Conservation (phyloP, 2,797 vertebrate genomes). For the Cyprinodon diabolis region DNA sequence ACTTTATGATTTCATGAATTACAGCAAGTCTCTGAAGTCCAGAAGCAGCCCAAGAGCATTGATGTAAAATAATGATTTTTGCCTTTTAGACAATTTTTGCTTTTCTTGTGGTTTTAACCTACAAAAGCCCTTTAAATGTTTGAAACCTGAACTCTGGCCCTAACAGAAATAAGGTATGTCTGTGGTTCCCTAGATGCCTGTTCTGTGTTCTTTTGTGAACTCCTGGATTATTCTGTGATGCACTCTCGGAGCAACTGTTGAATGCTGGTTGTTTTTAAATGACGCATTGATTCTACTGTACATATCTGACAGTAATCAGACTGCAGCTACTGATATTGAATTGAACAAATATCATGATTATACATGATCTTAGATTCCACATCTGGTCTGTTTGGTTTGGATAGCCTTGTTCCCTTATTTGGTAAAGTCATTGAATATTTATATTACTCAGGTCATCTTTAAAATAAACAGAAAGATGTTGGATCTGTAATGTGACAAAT, state of each 20-base stretch:
- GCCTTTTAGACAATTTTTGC: no score
- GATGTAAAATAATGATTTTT: no score
- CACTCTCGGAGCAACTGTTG: background rate
- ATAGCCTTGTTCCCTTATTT: background rate
- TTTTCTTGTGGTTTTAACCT: no score
- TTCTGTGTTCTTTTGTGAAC: background rate
- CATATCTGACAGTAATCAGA: background rate
- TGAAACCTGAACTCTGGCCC: background rate
- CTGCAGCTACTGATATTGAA: background rate
- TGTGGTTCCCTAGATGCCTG: no score
- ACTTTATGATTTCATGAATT: no score
- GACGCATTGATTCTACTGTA: background rate
- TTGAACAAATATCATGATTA: background rate
- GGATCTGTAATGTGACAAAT: background rate
- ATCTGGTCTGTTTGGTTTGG: background rate
- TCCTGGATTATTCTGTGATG: background rate
- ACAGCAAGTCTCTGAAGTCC: no score
- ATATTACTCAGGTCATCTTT: background rate
- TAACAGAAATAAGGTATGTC: background rate
- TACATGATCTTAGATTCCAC: background rate
- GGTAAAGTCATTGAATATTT: background rate
- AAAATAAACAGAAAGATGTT: background rate
- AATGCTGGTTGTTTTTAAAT: background rate
- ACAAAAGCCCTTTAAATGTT: background rate
- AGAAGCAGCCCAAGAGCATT: no score